Conservation (phyloP, 2,888 invertebrate species). For the Anticlea derivata region DNA sequence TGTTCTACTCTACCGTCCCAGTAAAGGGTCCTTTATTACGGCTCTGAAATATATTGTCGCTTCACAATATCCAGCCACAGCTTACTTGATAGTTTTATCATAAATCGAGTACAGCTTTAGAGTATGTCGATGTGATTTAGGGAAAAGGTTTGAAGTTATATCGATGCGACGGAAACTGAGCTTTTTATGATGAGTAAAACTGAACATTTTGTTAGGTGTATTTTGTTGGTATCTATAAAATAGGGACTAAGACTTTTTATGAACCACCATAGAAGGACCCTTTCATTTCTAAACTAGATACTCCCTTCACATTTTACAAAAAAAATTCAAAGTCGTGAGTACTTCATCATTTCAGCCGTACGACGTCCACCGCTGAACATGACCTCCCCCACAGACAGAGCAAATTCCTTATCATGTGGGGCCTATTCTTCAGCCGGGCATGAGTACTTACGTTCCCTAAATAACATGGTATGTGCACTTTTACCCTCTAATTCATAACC, state of each 20-base stretch:
- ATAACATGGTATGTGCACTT: no score
- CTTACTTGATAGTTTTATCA: constrained; percentile 9
- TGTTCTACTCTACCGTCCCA: constrained; percentile 1
- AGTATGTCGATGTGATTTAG: constrained; percentile 23
- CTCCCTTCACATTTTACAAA: no score
- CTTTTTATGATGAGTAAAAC: constrained; percentile 24
- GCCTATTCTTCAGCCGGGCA: no score
- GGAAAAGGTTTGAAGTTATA: constrained; percentile 25
- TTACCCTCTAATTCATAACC: no score
- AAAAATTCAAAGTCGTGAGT: no score
- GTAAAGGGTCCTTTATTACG: constrained; percentile 18
- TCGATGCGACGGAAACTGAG: constrained; percentile 20
- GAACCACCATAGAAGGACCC: not conserved
- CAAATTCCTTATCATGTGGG: no score
- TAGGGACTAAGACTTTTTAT: constrained; percentile 23
- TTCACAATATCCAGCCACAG: constrained; percentile 14
- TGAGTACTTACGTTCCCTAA: no score
- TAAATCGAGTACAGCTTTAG: constrained; percentile 22
- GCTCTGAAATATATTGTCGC: constrained; percentile 16
- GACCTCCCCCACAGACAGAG: no score
- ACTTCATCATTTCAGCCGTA: no score
- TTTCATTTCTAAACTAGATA: no score
- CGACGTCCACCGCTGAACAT: no score
- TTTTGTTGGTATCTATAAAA: constrained; percentile 12
- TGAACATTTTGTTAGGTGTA: constrained; percentile 10